Evolutionary conservation across 2,797 vertebrate species (phyloP).

Genomic region (Falco rusticolus): DNA sequence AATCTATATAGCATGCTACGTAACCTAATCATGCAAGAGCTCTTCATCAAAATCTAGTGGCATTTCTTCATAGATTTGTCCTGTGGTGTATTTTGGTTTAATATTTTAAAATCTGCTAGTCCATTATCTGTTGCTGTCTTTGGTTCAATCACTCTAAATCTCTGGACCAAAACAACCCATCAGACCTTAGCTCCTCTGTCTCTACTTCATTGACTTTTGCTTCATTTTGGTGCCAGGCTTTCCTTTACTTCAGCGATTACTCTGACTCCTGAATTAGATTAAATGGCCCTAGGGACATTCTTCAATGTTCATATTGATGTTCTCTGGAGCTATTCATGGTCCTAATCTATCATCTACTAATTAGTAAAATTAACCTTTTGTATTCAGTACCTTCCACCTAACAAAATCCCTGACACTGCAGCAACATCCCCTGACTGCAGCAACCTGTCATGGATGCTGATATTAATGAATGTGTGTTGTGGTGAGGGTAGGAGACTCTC

Average conservation of each 20-base stretch:
- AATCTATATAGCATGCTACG: neutral
- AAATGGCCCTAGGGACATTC: slow-evolving; percentile 22
- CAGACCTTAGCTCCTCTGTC: slow-evolving; percentile 10
- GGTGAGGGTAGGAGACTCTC: neutral
- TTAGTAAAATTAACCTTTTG: slow-evolving; percentile 68
- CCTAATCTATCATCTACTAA: slow-evolving; percentile 65
- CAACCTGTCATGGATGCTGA: neutral
- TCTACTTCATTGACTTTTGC: slow-evolving; percentile 38
- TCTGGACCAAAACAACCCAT: slow-evolving; percentile 14
- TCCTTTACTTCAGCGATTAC: slow-evolving; percentile 43
- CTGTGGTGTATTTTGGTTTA: slow-evolving; percentile 2
- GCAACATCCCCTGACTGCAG: slow-evolving; percentile 2
- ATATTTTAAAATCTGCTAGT: neutral
- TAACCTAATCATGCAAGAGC: neutral
- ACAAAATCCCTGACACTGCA: slow-evolving; percentile 44
- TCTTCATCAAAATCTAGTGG: slow-evolving; percentile 33
- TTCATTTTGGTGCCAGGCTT: slow-evolving; percentile 35
- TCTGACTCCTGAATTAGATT: slow-evolving; percentile 49
- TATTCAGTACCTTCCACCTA: slow-evolving; percentile 20
- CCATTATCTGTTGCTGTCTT: neutral
- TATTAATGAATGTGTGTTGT: neutral
- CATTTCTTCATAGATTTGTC: slow-evolving; percentile 33
- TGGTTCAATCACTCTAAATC: slow-evolving; percentile 10
- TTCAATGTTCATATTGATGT: slow-evolving; percentile 46
- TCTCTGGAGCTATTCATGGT: slow-evolving; percentile 24